Evolutionary conservation across 2,113 vertebrate genomes (phyloP).

Genomic region (Periophthalmodon schlosseri): DNA sequence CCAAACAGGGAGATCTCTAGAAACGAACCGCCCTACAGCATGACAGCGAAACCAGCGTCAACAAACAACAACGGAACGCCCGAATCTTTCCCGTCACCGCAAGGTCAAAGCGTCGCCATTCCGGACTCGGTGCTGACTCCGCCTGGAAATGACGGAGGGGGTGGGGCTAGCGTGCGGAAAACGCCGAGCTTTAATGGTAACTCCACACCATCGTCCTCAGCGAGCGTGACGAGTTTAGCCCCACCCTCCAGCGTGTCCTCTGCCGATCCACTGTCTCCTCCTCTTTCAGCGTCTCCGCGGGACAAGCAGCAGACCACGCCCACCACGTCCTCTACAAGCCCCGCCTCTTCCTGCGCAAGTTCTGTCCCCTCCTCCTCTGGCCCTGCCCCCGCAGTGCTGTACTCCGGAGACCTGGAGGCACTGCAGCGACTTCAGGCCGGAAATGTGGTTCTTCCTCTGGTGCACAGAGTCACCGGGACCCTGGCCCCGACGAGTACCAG

Average conservation of each 20-base stretch:
- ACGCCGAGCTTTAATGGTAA: slow-evolving; percentile 83
- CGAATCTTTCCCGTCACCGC: slow-evolving; percentile 91
- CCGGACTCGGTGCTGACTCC: slow-evolving; percentile 98
- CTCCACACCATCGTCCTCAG: slow-evolving; percentile 72
- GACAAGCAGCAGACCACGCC: slow-evolving; percentile 90
- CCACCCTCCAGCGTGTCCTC: slow-evolving; percentile 86
- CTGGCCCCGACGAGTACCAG: slow-evolving; percentile 88
- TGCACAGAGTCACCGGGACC: slow-evolving; percentile 92
- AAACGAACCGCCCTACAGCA: slow-evolving; percentile 97
- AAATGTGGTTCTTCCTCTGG: slow-evolving; percentile 94
- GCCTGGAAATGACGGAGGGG: slow-evolving; percentile 87
- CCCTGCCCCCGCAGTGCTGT: slow-evolving; percentile 89
- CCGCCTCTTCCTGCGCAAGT: slow-evolving; percentile 69
- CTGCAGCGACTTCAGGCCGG: slow-evolving; percentile 95
- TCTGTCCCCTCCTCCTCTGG: slow-evolving; percentile 82
- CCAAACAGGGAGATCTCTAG: slow-evolving; percentile 98
- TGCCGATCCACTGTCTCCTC: slow-evolving; percentile 93
- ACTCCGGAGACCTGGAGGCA: slow-evolving; percentile 94
- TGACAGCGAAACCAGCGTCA: slow-evolving; percentile 93
- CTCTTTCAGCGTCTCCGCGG: slow-evolving; percentile 94
- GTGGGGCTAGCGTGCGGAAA: slow-evolving; percentile 83
- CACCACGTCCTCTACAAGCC: slow-evolving; percentile 84
- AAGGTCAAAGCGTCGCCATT: slow-evolving; percentile 87
- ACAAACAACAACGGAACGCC: slow-evolving; percentile 76
- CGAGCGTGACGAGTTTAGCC: slow-evolving; percentile 73